These are phyloP conservation scores for Perdix hodgsoniae DNA, from an alignment of 2,797 vertebrate genomes.

Conservation along the genomic window DNA sequence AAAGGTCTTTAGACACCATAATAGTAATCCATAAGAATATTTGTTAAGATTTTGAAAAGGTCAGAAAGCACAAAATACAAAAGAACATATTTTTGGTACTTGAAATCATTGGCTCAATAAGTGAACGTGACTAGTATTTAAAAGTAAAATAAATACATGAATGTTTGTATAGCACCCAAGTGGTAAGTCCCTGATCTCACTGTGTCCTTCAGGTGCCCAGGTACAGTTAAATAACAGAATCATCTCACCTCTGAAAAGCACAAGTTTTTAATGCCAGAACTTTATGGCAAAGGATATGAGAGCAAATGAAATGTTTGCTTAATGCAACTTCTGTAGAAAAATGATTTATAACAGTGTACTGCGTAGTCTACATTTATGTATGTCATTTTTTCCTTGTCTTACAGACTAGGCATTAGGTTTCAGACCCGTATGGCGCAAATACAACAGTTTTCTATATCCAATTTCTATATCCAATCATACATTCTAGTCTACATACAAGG, in stretches of 20 bases:
- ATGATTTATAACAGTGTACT: neutral
- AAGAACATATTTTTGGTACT: neutral
- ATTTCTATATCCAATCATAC: neutral
- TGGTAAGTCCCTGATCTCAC: neutral
- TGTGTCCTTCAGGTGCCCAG: neutral
- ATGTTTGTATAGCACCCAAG: neutral
- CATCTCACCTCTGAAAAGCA: neutral
- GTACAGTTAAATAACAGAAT: constrained; percentile 29
- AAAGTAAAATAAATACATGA: constrained; percentile 23
- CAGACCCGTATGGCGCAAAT: neutral
- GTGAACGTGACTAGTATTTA: neutral
- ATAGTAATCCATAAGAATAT: neutral
- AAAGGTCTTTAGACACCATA: neutral
- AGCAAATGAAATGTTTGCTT: constrained; percentile 26
- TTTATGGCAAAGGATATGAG: neutral
- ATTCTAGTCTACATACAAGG: neutral
- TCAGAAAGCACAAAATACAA: constrained; percentile 20
- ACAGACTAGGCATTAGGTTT: neutral
- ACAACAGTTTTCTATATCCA: neutral
- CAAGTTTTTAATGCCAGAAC: constrained; percentile 16
- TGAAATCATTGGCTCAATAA: neutral
- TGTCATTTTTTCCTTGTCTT: neutral
- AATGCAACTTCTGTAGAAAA: neutral
- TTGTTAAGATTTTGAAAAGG: constrained; percentile 44
- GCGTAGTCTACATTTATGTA: neutral